These are phyloP conservation scores for Torymus texanus DNA, from an alignment of 2,888 invertebrate species.

Conservation along the genomic window DNA sequence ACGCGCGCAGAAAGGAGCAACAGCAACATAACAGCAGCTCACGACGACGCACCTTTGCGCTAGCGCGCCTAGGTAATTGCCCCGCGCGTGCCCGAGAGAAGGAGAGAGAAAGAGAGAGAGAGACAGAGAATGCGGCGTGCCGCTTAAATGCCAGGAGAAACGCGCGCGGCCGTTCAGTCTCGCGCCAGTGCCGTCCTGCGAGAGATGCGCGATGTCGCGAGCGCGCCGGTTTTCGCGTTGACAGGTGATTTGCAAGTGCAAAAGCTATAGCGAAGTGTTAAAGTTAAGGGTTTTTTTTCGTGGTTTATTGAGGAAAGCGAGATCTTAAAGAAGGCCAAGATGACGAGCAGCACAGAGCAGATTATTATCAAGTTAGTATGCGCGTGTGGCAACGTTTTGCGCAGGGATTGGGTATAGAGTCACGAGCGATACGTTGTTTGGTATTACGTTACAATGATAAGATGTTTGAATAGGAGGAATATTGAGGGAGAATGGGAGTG, in stretches of 20 bases:
- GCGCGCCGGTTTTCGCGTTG: background rate
- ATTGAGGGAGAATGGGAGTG: too few species aligned
- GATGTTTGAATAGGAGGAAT: too few species aligned
- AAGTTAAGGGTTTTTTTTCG: too few species aligned
- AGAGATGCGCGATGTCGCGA: background rate
- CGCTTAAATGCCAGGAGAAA: constrained; percentile 37
- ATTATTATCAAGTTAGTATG: constrained; percentile 52
- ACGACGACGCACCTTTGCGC: too few species aligned
- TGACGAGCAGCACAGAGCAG: constrained; percentile 43
- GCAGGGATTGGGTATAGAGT: too few species aligned
- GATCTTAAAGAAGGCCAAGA: background rate
- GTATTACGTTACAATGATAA: too few species aligned
- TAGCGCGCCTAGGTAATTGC: too few species aligned
- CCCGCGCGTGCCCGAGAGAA: background rate
- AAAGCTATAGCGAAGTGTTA: background rate
- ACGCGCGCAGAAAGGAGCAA: too few species aligned
- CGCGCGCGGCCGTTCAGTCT: constrained; percentile 30
- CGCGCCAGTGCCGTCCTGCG: background rate
- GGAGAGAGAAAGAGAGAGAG: constrained; percentile 27
- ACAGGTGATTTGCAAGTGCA: background rate
- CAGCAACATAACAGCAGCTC: too few species aligned
- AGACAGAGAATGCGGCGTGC: background rate
- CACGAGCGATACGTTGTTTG: too few species aligned
- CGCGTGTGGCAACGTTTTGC: background rate
- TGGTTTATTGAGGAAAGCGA: background rate